These are phyloP conservation scores for Hoplias malabaricus DNA, from an alignment of 2,113 vertebrate genomes.

Conservation along the genomic window DNA sequence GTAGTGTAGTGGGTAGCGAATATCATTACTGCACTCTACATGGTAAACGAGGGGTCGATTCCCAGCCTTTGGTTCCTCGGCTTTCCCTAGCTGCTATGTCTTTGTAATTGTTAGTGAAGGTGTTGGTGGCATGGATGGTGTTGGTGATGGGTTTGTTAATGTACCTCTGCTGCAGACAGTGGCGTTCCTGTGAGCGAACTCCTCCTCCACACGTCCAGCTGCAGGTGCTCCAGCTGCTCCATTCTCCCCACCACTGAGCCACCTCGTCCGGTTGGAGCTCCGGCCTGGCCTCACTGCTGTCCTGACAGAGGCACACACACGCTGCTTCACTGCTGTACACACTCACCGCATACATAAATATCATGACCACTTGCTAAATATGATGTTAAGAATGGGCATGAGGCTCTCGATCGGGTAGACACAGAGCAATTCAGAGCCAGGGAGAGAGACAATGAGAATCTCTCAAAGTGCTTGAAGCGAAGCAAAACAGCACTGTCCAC, in stretches of 20 bases:
- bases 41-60: too few relatives aligned
- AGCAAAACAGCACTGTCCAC: too few relatives aligned
- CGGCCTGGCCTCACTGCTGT: constrained; percentile 83
- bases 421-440: too few relatives aligned
- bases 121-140: not conserved
- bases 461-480: too few relatives aligned
- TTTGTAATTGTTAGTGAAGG: not conserved
- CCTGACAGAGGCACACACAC: constrained; percentile 78
- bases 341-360: not conserved
- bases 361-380: too few relatives aligned
- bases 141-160: not conserved
- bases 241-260: constrained; percentile 91
- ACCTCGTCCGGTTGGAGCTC: constrained; percentile 79
- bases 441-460: too few relatives aligned
- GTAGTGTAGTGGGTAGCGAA: too few relatives aligned
- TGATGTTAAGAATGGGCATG: too few relatives aligned
- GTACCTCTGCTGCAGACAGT: constrained; percentile 86
- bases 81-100: not conserved
- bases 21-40: too few relatives aligned
- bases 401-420: too few relatives aligned
- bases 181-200: constrained; percentile 83
- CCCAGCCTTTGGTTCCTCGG: not conserved
- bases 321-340: constrained; percentile 44
- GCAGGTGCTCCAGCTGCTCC: constrained; percentile 91
- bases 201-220: constrained; percentile 87